Base-by-base conservation (phyloP, 1,140 invertebrate genomes). In the Macrosteles quadrilineatus region DNA sequence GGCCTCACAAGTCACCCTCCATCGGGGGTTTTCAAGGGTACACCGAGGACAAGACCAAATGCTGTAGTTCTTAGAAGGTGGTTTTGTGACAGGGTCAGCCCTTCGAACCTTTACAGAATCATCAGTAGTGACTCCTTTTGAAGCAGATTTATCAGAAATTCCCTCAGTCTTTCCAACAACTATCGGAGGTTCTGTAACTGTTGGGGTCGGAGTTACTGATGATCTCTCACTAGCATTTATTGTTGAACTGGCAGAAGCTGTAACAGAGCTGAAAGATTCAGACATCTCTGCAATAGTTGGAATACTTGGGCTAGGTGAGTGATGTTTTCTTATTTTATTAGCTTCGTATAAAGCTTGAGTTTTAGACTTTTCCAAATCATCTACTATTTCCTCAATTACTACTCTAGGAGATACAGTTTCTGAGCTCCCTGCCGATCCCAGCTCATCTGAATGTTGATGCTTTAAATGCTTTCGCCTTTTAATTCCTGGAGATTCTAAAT, bases 1-100 rank as follows among this genome's bases (percentile, higher is more conserved):
- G 4, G 83, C 84, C 66, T 84, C 83, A 73, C 85, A 87, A 27
- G 84, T 83, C 23, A 85, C 79, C 70, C 83, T 81, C 85, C 85
- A 86, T 59, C 81, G 78, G 3, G 82, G 80, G 74, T 87, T 87
- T 74, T 83, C 81, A 25, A 85, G 69, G 14, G 83, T 83, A 72
- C 85, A 87, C 65, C 82, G 79, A 3, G 82, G 79, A 75, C 85
- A 87, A 4, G 77, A 75, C 85, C 85, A 87, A 36, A 78, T 64
- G 19, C 59, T 66, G 29, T 59, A 59, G 55, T 59, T 59, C 27
- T 59, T 25, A 29, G 25, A 2, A 66, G 23, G 21, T 12, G 9
- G 19, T 69, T 70, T 25, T 71, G 67, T 30, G 67, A 14, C 12
- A 63, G 59, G 3, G 30, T 27, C 29, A n/a, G n/a, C n/a, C n/a